Evolutionary conservation across 2,113 vertebrate species (phyloP).

Genomic region (Entelurus aequoreus): DNA sequence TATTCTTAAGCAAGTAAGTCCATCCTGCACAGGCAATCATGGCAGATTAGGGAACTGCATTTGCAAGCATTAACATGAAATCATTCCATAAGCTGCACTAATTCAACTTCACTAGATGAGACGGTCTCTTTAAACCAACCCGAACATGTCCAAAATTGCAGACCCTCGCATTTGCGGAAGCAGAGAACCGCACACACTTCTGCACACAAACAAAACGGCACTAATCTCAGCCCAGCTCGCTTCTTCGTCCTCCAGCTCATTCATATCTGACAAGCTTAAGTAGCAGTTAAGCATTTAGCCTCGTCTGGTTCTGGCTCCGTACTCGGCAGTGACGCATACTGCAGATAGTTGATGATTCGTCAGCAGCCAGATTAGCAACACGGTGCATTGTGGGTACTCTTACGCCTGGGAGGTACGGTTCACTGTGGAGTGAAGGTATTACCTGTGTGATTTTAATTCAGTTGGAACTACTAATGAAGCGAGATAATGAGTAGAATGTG

Average conservation of each 20-base stretch:
- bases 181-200: neutral
- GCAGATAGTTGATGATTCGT: slow-evolving; percentile 43
- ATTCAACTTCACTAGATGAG: slow-evolving; percentile 50
- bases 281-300: slow-evolving; percentile 50
- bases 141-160: slow-evolving; percentile 10
- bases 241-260: slow-evolving; percentile 43
- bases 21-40: slow-evolving; percentile 50
- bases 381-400: slow-evolving; percentile 54
- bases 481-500: slow-evolving; percentile 6
- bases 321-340: slow-evolving; percentile 48
- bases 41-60: slow-evolving; percentile 64
- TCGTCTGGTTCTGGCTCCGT: slow-evolving; percentile 30
- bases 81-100: slow-evolving; percentile 54
- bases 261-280: slow-evolving; percentile 55
- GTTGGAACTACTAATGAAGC: slow-evolving; percentile 17
- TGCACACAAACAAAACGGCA: slow-evolving; percentile 14
- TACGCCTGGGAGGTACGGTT: slow-evolving; percentile 37
- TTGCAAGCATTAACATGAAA: slow-evolving; percentile 67
- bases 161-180: slow-evolving; percentile 11
- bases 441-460: slow-evolving; percentile 39
- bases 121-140: slow-evolving; percentile 21
- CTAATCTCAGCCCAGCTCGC: slow-evolving; percentile 23
- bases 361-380: slow-evolving; percentile 55
- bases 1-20: slow-evolving; percentile 51
- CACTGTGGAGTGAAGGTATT: slow-evolving; percentile 12